Conservation (phyloP, 1,140 invertebrate genomes). For the Lasaia peninsularis region DNA sequence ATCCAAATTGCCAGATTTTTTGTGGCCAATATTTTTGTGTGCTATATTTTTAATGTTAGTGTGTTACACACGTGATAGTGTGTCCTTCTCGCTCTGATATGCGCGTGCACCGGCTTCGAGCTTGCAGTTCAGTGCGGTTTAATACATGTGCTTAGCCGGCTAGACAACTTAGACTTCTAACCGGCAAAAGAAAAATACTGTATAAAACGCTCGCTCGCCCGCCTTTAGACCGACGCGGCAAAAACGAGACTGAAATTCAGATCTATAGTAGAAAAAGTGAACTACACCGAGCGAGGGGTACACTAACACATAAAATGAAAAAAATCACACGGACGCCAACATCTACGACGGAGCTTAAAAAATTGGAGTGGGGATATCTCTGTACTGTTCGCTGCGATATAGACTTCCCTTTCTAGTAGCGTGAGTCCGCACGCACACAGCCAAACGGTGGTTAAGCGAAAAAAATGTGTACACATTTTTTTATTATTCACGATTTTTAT, state of each 20-base stretch:
- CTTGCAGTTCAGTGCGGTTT: constrained; percentile 40
- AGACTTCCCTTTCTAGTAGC: constrained; percentile 55
- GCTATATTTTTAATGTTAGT: constrained; percentile 61
- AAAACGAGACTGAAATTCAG: constrained; percentile 77
- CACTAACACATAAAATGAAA: constrained; percentile 76
- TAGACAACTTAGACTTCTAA: constrained; percentile 31
- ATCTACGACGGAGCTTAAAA: constrained; percentile 69
- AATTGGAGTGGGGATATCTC: constrained; percentile 63
- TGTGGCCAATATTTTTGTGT: constrained; percentile 72
- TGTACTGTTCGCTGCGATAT: constrained; percentile 40
- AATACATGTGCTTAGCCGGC: constrained; percentile 63
- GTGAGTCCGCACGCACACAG: constrained; percentile 69
- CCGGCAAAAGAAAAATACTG: constrained; percentile 55
- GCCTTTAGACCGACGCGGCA: constrained; percentile 73
- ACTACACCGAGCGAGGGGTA: constrained; percentile 74
- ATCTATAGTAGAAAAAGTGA: constrained; percentile 78
- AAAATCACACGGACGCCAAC: constrained; percentile 72
- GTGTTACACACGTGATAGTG: constrained; percentile 63
- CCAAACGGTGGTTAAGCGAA: constrained; percentile 64
- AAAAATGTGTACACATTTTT: constrained; percentile 77
- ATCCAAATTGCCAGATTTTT: constrained; percentile 71
- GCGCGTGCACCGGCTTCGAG: constrained; percentile 55
- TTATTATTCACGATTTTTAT: constrained; percentile 77
- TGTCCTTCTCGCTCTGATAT: constrained; percentile 55
- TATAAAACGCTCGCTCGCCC: constrained; percentile 66